Conservation (phyloP, 2,888 invertebrate species). For the Watsonalla cultraria region DNA sequence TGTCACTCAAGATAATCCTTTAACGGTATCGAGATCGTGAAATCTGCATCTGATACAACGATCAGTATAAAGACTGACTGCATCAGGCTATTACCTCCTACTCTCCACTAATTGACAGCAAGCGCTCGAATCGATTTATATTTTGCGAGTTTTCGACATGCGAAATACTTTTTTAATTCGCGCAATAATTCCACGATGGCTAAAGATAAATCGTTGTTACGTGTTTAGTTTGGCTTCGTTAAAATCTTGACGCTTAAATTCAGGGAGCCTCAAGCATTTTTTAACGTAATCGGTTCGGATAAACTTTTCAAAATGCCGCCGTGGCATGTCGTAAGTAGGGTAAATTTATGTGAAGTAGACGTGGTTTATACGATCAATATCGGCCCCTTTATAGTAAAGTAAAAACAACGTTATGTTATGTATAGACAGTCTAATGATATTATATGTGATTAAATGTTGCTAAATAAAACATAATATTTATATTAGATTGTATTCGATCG, state of each 20-base stretch:
- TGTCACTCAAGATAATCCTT: conserved; percentile 66
- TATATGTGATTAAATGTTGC: too few relatives aligned
- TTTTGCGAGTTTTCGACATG: conserved; percentile 38
- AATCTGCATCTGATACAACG: conserved; percentile 55
- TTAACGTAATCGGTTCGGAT: neutral
- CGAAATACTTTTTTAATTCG: conserved; percentile 32
- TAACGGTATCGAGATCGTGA: conserved; percentile 57
- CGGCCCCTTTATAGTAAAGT: too few relatives aligned
- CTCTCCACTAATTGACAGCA: conserved; percentile 58
- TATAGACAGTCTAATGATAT: too few relatives aligned
- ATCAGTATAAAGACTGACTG: conserved; percentile 25
- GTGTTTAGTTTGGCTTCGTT: conserved; percentile 3
- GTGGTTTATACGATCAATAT: too few relatives aligned
- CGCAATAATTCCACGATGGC: conserved; percentile 12
- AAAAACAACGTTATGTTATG: too few relatives aligned
- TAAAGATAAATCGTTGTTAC: conserved; percentile 3
- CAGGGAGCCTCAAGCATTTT: conserved; percentile 2
- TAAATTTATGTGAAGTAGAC: neutral
- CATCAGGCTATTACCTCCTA: conserved; percentile 39
- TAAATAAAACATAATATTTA: too few relatives aligned
- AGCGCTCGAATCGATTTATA: conserved; percentile 45
- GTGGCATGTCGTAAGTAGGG: neutral
- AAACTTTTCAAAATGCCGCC: neutral
- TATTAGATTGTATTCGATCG: too few relatives aligned
- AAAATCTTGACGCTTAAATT: neutral